Percentiles rank a stretch among this genome's conserved stretches.
These are phyloP conservation scores for Channa striata DNA, from an alignment of 2,797 vertebrate genomes.

Conservation along the genomic window DNA sequence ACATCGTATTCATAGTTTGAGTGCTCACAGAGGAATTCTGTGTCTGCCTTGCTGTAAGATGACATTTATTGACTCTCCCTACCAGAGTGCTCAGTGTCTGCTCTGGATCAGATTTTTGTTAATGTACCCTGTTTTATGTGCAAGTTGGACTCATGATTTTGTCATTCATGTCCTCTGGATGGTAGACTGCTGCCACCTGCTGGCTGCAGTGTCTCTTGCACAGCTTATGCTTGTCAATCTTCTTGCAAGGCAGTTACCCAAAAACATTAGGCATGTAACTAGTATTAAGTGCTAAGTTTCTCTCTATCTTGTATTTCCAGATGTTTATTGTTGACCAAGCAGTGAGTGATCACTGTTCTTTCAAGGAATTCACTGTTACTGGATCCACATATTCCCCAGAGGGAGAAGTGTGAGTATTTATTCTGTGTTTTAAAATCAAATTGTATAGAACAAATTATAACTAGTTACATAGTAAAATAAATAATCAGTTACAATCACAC, in stretches of 20 bases:
- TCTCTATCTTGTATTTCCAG: constrained; percentile 73
- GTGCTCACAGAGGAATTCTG: constrained; percentile 2
- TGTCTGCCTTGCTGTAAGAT: constrained; percentile 44
- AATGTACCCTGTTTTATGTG: constrained; percentile 33
- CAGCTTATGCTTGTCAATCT: neutral
- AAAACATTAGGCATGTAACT: neutral
- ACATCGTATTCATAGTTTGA: constrained; percentile 8
- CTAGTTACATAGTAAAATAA: too few relatives aligned
- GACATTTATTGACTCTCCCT: constrained; percentile 60
- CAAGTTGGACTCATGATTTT: neutral
- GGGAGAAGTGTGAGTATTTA: constrained; percentile 94
- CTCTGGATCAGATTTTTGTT: constrained; percentile 52
- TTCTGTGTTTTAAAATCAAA: neutral
- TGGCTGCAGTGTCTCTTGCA: constrained; percentile 31
- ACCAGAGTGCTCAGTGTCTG: constrained; percentile 41
- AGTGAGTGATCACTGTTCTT: constrained; percentile 89
- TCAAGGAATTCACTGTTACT: constrained; percentile 94
- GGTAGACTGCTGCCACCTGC: constrained; percentile 66
- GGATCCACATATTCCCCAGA: constrained; percentile 97
- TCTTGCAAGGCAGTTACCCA: neutral
- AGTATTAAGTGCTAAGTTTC: neutral
- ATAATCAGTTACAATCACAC: too few relatives aligned
- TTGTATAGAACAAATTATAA: too few relatives aligned
- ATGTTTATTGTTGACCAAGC: constrained; percentile 94
- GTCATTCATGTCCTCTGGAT: neutral